These are phyloP conservation scores for Xyrauchen texanus DNA, from an alignment of 2,113 vertebrate species.

Conservation along the genomic window DNA sequence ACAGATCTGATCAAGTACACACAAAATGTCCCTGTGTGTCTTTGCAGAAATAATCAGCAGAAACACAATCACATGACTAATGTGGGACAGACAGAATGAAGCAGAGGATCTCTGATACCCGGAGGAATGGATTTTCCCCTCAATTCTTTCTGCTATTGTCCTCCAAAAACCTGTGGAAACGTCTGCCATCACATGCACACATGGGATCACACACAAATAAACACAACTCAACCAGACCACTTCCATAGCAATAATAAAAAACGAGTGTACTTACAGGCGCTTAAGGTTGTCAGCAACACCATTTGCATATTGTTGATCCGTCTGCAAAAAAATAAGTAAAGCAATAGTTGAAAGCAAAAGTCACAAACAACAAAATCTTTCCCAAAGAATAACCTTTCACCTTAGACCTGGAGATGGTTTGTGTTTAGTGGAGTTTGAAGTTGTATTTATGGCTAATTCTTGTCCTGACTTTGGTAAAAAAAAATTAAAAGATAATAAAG, in stretches of 20 bases:
- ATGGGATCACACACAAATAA: background rate
- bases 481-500: background rate
- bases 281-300: conserved; percentile 76
- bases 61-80: conserved; percentile 4
- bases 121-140: background rate
- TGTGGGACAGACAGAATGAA: conserved; percentile 17
- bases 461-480: background rate
- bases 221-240: background rate
- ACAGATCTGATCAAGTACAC: conserved; percentile 1
- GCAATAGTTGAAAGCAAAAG: background rate
- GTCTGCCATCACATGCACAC: too few species aligned
- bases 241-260: conserved; percentile 40
- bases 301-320: conserved; percentile 75
- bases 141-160: conserved; percentile 1
- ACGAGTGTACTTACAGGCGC: conserved; percentile 71
- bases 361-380: too few species aligned
- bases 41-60: background rate
- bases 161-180: background rate
- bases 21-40: too few species aligned
- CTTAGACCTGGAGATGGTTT: background rate
- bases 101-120: background rate
- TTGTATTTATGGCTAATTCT: background rate
- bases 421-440: background rate
- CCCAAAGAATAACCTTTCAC: too few species aligned
- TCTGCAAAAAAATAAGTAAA: conserved; percentile 60